Evolutionary conservation across 1,140 invertebrate species (phyloP).

Genomic region (Saxidomus purpurata): DNA sequence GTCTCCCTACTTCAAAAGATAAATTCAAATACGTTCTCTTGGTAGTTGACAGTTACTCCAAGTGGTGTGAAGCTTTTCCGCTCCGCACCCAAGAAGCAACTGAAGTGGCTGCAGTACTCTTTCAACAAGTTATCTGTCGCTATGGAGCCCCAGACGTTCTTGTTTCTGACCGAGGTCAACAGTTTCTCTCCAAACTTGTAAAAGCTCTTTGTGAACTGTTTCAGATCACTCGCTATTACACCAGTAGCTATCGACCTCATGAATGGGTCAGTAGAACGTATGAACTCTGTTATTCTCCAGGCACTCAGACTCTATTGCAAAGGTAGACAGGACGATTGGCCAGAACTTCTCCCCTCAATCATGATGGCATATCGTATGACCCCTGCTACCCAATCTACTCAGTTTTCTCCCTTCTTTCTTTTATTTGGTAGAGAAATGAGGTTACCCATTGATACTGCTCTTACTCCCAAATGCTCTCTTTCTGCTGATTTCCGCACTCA

Average conservation of each 20-base stretch:
- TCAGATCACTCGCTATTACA: constrained; percentile 4
- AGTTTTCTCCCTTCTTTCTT: neutral
- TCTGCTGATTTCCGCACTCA: neutral
- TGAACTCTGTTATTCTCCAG: constrained; percentile 40
- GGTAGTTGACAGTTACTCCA: constrained; percentile 7
- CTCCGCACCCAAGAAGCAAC: neutral
- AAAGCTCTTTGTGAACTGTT: constrained; percentile 37
- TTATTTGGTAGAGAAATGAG: constrained; percentile 2
- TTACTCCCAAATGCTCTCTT: neutral
- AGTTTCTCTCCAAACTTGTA: constrained; percentile 44
- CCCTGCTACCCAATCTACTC: neutral
- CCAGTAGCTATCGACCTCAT: constrained; percentile 54
- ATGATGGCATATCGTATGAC: constrained; percentile 57
- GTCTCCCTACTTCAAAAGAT: neutral
- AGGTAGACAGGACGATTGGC: constrained; percentile 59
- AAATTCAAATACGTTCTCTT: constrained; percentile 32
- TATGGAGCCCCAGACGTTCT: constrained; percentile 49
- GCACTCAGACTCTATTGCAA: constrained; percentile 47
- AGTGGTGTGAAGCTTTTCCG: neutral
- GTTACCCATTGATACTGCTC: neutral
- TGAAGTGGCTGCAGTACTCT: constrained; percentile 22
- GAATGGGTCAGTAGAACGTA: constrained; percentile 43
- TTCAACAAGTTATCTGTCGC: constrained; percentile 28
- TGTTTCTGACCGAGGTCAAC: constrained; percentile 39
- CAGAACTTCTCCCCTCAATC: constrained; percentile 16